Evolutionary conservation across 1,140 invertebrate species (phyloP).

Genomic region (Listronotus oregonensis): DNA sequence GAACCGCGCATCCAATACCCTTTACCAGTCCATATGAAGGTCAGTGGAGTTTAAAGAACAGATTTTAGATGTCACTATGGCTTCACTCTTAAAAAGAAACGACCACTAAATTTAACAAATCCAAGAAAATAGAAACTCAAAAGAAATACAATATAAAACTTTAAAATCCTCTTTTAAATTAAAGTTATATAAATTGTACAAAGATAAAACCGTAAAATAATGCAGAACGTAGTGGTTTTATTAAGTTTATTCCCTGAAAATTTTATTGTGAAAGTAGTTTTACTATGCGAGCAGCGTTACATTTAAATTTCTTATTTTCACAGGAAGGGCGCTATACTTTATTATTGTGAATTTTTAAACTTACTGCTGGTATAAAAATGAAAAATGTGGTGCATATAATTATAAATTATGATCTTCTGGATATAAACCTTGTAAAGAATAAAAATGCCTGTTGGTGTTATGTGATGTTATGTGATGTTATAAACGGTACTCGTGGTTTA

Average conservation of each 20-base stretch:
- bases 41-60: no score
- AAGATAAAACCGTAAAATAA: slow-evolving; percentile 11
- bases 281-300: background rate
- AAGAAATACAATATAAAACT: no score
- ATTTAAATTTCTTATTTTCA: slow-evolving; percentile 2
- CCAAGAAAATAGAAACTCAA: no score
- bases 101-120: no score
- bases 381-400: slow-evolving; percentile 1
- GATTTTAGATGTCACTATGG: no score
- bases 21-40: no score
- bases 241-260: slow-evolving; percentile 8
- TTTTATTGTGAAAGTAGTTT: slow-evolving; percentile 13
- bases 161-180: background rate
- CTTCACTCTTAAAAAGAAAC: no score
- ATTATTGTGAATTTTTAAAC: slow-evolving; percentile 11
- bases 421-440: slow-evolving; percentile 1
- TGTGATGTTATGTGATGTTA: no score
- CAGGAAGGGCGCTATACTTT: slow-evolving; percentile 4
- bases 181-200: slow-evolving; percentile 4
- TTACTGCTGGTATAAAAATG: slow-evolving; percentile 2
- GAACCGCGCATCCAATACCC: no score
- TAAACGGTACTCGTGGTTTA: no score
- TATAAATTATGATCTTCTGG: background rate
- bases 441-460: no score
- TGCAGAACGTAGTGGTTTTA: slow-evolving; percentile 3